These are phyloP conservation scores for Gadopsis marmoratus DNA, from an alignment of 2,797 vertebrate species.

Conservation along the genomic window DNA sequence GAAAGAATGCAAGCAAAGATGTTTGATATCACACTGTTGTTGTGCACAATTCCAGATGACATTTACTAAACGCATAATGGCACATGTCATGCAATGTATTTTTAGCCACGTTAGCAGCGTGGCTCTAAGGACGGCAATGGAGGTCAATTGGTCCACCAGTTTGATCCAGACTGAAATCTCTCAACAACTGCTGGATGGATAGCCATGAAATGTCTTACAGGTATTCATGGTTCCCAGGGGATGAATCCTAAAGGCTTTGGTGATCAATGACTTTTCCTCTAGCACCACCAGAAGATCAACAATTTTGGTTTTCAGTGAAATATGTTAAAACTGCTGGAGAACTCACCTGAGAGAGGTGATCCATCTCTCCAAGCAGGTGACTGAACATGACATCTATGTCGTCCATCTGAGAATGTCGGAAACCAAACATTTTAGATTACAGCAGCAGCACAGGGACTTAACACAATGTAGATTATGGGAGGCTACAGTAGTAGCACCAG, in stretches of 20 bases:
- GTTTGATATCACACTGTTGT: conserved; percentile 14
- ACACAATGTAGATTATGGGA: not conserved
- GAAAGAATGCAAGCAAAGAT: conserved; percentile 46
- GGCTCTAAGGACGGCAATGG: not conserved
- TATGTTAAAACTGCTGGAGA: not conserved
- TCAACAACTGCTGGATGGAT: not conserved
- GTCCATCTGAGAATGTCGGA: conserved; percentile 78
- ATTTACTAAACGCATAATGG: conserved; percentile 3
- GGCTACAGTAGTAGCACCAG: not conserved
- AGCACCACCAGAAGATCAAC: not conserved
- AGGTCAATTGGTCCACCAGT: not conserved
- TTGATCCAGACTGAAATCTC: not conserved
- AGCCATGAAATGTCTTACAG: not conserved
- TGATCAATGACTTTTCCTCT: not conserved
- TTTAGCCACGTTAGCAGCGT: not conserved
- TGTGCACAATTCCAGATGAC: conserved; percentile 7
- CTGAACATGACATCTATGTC: conserved; percentile 92
- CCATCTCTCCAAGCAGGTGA: conserved; percentile 90
- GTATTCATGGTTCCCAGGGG: not conserved
- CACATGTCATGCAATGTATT: not conserved
- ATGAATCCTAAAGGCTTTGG: not conserved
- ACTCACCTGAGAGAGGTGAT: conserved; percentile 90
- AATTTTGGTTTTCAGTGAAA: not conserved
- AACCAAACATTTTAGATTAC: not conserved
- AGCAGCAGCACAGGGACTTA: not conserved